Conservation (phyloP, 1,140 invertebrate genomes). For the Medauroidea extradentata region DNA sequence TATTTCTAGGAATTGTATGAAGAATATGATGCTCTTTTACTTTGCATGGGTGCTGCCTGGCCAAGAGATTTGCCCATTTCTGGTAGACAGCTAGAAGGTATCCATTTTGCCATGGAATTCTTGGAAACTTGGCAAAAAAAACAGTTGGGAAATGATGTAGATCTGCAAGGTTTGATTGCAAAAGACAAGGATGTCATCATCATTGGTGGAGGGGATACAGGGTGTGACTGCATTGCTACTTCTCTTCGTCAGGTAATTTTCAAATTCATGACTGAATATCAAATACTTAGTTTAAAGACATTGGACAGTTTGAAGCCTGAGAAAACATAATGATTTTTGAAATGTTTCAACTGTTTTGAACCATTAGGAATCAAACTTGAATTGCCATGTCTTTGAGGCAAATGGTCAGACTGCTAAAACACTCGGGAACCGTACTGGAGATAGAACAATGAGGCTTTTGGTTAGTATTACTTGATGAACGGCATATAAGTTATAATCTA, state of each 20-base stretch:
- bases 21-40: slow-evolving; percentile 80
- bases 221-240: slow-evolving; percentile 98
- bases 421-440: too few relatives aligned
- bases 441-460: too few relatives aligned
- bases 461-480: too few relatives aligned
- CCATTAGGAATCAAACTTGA: too few relatives aligned
- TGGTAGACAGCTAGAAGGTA: slow-evolving; percentile 82
- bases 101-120: slow-evolving; percentile 98
- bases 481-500: too few relatives aligned
- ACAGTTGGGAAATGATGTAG: slow-evolving; percentile 68
- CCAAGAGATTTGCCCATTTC: slow-evolving; percentile 85
- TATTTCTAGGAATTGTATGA: slow-evolving; percentile 54
- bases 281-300: too few relatives aligned
- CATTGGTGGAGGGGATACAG: slow-evolving; percentile 98
- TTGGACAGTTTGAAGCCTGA: too few relatives aligned
- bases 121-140: slow-evolving; percentile 96
- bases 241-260: slow-evolving; percentile 78
- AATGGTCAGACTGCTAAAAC: too few relatives aligned
- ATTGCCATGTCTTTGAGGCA: too few relatives aligned
- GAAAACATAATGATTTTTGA: too few relatives aligned
- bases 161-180: slow-evolving; percentile 62
- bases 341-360: too few relatives aligned
- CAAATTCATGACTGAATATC: too few relatives aligned
- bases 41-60: slow-evolving; percentile 94
- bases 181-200: slow-evolving; percentile 95